Evolutionary conservation across 2,888 invertebrate genomes (phyloP), one percentile per base, ranked within the genome.

Genomic region (Polietes domitor): DNA sequence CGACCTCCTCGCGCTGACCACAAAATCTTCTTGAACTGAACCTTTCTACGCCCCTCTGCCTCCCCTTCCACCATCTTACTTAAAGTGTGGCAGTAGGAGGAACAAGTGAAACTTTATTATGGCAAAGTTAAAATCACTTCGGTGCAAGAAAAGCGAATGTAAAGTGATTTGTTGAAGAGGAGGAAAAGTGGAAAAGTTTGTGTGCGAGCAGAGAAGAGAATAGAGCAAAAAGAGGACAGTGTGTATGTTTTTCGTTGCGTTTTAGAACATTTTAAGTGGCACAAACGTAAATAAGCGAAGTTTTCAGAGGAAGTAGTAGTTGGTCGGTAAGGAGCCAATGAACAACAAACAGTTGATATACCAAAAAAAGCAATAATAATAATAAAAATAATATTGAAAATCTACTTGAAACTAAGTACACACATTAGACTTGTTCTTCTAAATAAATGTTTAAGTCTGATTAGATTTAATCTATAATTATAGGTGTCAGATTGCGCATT

Each of bases 161-260:
- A 28, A 83, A 83, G 73, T 83, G 76, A 78, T 78, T 85, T 83
- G n/a, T 47, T 28, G 19, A 72, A 53, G 28, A 17, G 2, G 28
- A 53, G 19, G 28, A 71, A 53, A 53, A 50, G 71, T 28, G 17
- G 19, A 65, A 32, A 47, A 47, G 15, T 63, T 47, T 70, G 21
- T 71, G 9, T 75, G 12, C 15, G 15, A 47, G 43, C 26, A 61
- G 12, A 4, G 10, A 47, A 32, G 12, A 61, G 37, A 68, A 15
- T 26, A 17, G 15, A 21, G 43, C 10, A 50, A 70, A 26, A 53
- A 9, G 50, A 77, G 26, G 47, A 5, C 21, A 76, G 77, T 19
- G 72, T 61, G 21, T 70, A 76, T n/a, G 50, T 53, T 7, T 24
- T 72, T 12, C 5, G 24, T 63, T 43, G 41, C 32, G 7, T 72